These are phyloP conservation scores for Meloidogyne floridensis DNA, from an alignment of 1,140 invertebrate genomes.

Conservation along the genomic window DNA sequence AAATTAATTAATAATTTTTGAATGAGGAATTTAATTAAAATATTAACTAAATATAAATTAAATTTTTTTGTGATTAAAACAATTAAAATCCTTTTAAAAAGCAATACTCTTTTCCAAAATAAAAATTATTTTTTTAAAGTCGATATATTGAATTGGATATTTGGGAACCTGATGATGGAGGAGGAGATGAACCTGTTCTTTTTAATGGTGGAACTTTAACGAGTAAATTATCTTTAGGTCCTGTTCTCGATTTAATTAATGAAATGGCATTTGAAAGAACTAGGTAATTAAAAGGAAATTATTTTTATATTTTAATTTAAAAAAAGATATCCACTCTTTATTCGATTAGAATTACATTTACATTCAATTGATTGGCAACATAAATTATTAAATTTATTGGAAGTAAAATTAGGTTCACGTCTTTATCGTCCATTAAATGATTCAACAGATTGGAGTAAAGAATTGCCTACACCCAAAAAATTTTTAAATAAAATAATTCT, in stretches of 20 bases:
- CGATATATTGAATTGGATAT: slow-evolving; percentile 70
- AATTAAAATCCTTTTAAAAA: too few species aligned
- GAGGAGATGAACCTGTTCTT: slow-evolving; percentile 69
- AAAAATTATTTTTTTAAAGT: slow-evolving; percentile 16
- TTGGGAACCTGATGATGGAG: slow-evolving; percentile 70
- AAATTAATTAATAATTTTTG: neutral
- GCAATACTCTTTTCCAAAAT: too few species aligned
- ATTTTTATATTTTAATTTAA: neutral
- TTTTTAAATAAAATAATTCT: slow-evolving; percentile 64
- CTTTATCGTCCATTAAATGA: slow-evolving; percentile 57
- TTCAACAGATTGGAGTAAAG: slow-evolving; percentile 56
- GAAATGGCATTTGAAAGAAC: slow-evolving; percentile 71
- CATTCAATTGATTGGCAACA: slow-evolving; percentile 51
- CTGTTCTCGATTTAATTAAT: slow-evolving; percentile 71
- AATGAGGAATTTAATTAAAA: too few species aligned
- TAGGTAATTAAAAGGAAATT: slow-evolving; percentile 24
- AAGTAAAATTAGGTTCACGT: slow-evolving; percentile 42
- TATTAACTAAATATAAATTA: too few species aligned
- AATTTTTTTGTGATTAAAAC: too few species aligned
- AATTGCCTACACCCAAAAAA: slow-evolving; percentile 56
- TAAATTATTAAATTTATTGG: slow-evolving; percentile 46
- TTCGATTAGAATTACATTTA: slow-evolving; percentile 60
- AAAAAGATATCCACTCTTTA: slow-evolving; percentile 57
- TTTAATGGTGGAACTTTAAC: slow-evolving; percentile 73
- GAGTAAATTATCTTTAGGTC: slow-evolving; percentile 70